Evolutionary conservation across 37 sponge, comb jelly and placozoan genomes (phyloP).

Genomic region (Ephydatia muelleri): DNA sequence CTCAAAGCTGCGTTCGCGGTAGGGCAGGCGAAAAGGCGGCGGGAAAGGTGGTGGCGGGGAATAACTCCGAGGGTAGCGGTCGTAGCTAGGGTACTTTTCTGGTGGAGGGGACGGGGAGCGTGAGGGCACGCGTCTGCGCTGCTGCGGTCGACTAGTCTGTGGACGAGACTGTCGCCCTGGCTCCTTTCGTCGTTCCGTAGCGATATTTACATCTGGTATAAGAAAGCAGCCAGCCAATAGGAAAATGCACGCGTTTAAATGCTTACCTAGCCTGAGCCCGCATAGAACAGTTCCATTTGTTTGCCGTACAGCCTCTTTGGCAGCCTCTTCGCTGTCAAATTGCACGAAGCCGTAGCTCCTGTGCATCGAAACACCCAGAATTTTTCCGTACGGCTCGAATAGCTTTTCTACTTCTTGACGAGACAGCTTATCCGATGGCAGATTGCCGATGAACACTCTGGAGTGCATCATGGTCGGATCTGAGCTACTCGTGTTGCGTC

Average conservation of each 20-base stretch:
- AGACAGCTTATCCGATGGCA: conserved; percentile 43
- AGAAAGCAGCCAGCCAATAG: neutral
- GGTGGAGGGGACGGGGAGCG: conserved; percentile 29
- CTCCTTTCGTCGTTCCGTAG: conserved; percentile 54
- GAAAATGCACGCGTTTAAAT: neutral
- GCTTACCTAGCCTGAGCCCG: conserved; percentile 50
- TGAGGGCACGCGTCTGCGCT: neutral
- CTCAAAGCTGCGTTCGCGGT: neutral
- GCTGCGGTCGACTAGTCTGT: neutral
- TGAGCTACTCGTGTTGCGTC: conserved; percentile 56
- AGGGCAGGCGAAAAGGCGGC: neutral
- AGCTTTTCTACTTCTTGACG: conserved; percentile 44
- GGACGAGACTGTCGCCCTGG: neutral
- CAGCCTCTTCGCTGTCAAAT: conserved; percentile 56
- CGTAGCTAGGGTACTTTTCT: conserved; percentile 19
- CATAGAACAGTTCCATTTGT: conserved; percentile 34
- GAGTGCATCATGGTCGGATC: conserved; percentile 73
- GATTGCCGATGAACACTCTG: conserved; percentile 71
- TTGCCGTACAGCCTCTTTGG: conserved; percentile 42
- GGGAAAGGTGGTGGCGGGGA: conserved; percentile 14
- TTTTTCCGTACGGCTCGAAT: conserved; percentile 45
- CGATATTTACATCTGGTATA: conserved; percentile 53
- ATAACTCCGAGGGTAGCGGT: neutral
- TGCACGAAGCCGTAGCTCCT: conserved; percentile 77
- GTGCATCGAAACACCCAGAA: conserved; percentile 64